A percentile compares a stretch with the other conserved stretches of the same genome.
Conservation (phyloP, 2,888 invertebrate genomes). For the Drosophila helvetica region DNA sequence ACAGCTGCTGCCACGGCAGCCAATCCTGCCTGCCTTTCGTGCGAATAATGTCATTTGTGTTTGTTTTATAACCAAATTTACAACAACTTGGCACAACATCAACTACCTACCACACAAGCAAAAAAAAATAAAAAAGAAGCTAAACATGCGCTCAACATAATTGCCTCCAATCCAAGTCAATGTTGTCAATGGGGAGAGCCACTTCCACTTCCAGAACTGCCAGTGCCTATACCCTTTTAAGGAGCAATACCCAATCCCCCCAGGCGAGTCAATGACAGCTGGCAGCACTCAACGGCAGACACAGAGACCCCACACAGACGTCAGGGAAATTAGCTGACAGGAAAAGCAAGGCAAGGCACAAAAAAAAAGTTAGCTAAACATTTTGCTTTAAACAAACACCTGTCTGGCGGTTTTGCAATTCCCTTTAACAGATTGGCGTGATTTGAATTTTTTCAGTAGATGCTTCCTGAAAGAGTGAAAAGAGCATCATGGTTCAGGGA, state of each 20-base stretch:
- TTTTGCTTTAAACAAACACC: conserved; percentile 60
- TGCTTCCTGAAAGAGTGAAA: conserved; percentile 22
- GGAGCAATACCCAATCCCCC: background rate
- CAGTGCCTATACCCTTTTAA: background rate
- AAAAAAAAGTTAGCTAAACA: conserved; percentile 10
- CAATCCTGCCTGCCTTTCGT: conserved; percentile 70
- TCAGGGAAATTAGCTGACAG: conserved; percentile 26
- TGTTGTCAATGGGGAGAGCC: conserved; percentile 6
- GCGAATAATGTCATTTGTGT: conserved; percentile 79
- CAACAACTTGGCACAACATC: conserved; percentile 59
- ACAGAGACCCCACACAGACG: conserved; percentile 39
- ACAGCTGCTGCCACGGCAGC: conserved; percentile 37
- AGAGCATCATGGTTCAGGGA: background rate
- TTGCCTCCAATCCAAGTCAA: conserved; percentile 34
- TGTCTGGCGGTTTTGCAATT: conserved; percentile 44
- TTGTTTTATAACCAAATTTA: conserved; percentile 76
- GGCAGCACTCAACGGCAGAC: conserved; percentile 23
- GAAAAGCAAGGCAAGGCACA: conserved; percentile 5
- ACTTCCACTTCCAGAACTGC: background rate
- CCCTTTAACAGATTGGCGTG: conserved; percentile 6
- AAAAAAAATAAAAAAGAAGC: conserved; percentile 2
- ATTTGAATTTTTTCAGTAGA: conserved; percentile 12
- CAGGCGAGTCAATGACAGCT: conserved; percentile 20
- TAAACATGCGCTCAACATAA: conserved; percentile 56
- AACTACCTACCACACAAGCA: conserved; percentile 35